These are phyloP conservation scores for Cichladusa arquata DNA, from an alignment of 2,113 vertebrate species.

Conservation along the genomic window DNA sequence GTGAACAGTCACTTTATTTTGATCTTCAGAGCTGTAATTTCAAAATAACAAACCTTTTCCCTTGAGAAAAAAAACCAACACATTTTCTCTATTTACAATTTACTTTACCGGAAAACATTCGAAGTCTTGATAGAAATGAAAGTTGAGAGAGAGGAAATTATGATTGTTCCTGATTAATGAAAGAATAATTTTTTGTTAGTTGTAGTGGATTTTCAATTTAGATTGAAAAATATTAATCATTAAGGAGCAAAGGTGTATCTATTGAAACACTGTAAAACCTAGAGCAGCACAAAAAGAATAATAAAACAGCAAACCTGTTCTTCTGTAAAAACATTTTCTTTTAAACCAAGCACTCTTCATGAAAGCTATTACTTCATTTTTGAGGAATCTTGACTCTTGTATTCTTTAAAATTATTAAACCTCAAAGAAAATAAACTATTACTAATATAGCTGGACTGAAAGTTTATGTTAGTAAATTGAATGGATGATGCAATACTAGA, in stretches of 20 bases:
- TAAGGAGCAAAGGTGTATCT: conserved; percentile 35
- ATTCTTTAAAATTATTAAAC: conserved; percentile 35
- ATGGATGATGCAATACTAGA: neutral
- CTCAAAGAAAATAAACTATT: conserved; percentile 43
- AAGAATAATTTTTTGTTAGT: conserved; percentile 44
- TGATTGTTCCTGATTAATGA: conserved; percentile 52
- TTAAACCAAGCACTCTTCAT: neutral
- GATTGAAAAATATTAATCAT: conserved; percentile 39
- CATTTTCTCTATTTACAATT: conserved; percentile 60
- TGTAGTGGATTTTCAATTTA: conserved; percentile 33
- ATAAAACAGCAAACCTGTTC: neutral
- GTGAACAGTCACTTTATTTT: conserved; percentile 84
- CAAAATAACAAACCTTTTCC: conserved; percentile 72
- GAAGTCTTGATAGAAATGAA: conserved; percentile 50
- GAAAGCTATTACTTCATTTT: neutral
- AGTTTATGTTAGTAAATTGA: neutral
- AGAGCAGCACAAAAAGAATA: neutral
- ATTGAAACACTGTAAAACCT: conserved; percentile 44
- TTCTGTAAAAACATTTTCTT: neutral
- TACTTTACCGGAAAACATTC: conserved; percentile 52
- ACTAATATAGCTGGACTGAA: neutral
- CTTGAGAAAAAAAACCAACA: neutral
- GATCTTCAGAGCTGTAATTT: conserved; percentile 78
- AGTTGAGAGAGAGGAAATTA: conserved; percentile 48
- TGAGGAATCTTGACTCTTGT: conserved; percentile 16